These are phyloP conservation scores for Periophthalmus modestus DNA, from an alignment of 2,113 vertebrate genomes.

Conservation along the genomic window DNA sequence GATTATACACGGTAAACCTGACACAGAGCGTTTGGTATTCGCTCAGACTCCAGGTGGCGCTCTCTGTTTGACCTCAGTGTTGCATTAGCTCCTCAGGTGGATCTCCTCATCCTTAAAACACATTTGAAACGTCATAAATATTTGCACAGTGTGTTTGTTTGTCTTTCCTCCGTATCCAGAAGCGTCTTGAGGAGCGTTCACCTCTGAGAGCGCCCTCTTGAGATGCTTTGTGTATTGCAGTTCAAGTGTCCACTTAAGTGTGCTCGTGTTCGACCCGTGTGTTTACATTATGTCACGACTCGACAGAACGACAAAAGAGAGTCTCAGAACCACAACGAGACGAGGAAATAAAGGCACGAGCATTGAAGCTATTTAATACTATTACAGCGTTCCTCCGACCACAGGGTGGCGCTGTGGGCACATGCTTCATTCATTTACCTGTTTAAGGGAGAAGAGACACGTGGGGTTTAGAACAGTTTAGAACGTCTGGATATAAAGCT, in stretches of 20 bases:
- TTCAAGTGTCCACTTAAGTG: neutral
- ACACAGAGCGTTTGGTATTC: neutral
- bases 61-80: neutral
- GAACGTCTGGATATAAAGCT: no score
- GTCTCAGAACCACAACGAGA: no score
- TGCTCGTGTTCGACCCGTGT: neutral
- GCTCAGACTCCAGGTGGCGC: no score
- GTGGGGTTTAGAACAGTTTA: no score
- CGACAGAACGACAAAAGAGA: conserved; percentile 5
- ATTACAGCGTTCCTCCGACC: no score
- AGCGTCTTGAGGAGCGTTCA: conserved; percentile 16
- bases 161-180: conserved; percentile 11
- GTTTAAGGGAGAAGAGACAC: no score
- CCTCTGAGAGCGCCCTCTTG: conserved; percentile 12
- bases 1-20: neutral
- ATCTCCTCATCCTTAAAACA: neutral
- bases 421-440: no score
- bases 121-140: neutral
- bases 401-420: no score
- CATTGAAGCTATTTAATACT: no score
- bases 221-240: conserved; percentile 4
- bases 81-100: neutral
- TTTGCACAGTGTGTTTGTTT: neutral
- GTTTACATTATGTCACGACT: neutral
- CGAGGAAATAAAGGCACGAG: no score